A percentile compares a stretch with the other conserved stretches of the same genome.
Conservation (phyloP, 2,888 invertebrate genomes). For the Rosalia funebris region DNA sequence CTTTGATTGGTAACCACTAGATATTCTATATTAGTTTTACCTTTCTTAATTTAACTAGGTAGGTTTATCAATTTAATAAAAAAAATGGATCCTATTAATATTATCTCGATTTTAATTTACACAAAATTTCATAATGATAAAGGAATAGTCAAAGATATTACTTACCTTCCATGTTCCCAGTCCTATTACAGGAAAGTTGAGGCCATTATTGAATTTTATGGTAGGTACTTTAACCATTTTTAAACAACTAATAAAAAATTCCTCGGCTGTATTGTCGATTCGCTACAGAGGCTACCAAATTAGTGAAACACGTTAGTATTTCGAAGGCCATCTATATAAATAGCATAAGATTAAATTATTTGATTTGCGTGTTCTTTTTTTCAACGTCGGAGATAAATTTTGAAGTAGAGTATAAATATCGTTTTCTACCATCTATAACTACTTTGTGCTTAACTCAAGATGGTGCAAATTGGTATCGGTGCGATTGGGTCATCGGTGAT, state of each 20-base stretch:
- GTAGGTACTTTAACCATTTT: conserved; percentile 55
- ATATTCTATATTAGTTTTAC: too few species aligned
- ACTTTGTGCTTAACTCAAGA: neutral
- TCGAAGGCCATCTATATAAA: conserved; percentile 22
- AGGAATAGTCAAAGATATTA: too few species aligned
- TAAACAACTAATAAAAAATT: neutral
- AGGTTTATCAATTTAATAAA: too few species aligned
- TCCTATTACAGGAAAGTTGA: conserved; percentile 64
- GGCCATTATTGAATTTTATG: conserved; percentile 63
- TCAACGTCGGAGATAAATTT: conserved; percentile 7
- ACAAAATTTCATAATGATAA: too few species aligned
- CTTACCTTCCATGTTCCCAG: conserved; percentile 59
- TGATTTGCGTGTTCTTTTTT: conserved; percentile 17
- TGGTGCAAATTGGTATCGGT: too few species aligned
- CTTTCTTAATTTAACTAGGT: too few species aligned
- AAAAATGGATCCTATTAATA: too few species aligned
- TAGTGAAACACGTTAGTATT: conserved; percentile 12
- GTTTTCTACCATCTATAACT: neutral
- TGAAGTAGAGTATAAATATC: conserved; percentile 18
- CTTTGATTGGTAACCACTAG: too few species aligned
- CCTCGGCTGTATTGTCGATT: conserved; percentile 5
- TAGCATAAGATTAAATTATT: conserved; percentile 23
- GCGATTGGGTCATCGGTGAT: too few species aligned
- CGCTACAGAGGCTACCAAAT: conserved; percentile 7
- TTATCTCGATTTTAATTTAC: too few species aligned